Percentiles rank a stretch among this genome's conserved stretches.
Conservation (phyloP, 2,888 invertebrate genomes). For the Steinernema hermaphroditum region DNA sequence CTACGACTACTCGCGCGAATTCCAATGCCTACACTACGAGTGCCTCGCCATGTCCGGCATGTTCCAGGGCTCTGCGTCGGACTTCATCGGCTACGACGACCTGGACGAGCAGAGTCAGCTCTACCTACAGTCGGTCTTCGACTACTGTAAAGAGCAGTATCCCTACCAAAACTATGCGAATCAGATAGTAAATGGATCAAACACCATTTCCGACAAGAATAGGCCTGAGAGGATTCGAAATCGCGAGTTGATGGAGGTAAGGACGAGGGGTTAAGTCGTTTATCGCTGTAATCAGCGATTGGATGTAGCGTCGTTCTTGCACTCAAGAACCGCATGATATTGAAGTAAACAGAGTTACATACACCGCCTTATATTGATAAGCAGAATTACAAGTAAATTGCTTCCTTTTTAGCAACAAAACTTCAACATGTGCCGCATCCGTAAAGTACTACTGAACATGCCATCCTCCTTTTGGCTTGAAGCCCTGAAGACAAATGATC, state of each 20-base stretch:
- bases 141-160: neutral
- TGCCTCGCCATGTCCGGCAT: neutral
- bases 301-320: no score
- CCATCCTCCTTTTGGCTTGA: neutral
- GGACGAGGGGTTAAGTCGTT: no score
- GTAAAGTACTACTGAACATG: neutral
- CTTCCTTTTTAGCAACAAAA: neutral
- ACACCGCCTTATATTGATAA: no score
- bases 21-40: neutral
- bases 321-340: no score
- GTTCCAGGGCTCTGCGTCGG: neutral
- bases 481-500: neutral
- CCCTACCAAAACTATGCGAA: neutral
- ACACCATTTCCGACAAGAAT: neutral
- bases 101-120: neutral
- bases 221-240: neutral
- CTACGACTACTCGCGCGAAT: neutral
- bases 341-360: no score
- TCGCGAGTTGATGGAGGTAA: neutral
- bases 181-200: neutral
- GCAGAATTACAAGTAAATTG: no score
- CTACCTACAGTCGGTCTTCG: neutral
- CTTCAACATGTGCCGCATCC: neutral
- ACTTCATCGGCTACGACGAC: neutral
- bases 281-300: no score